Evolutionary conservation across 2,797 vertebrate species (phyloP), one percentile per base, ranked within the genome.

Genomic region (Stomatorhinus walkeri): DNA sequence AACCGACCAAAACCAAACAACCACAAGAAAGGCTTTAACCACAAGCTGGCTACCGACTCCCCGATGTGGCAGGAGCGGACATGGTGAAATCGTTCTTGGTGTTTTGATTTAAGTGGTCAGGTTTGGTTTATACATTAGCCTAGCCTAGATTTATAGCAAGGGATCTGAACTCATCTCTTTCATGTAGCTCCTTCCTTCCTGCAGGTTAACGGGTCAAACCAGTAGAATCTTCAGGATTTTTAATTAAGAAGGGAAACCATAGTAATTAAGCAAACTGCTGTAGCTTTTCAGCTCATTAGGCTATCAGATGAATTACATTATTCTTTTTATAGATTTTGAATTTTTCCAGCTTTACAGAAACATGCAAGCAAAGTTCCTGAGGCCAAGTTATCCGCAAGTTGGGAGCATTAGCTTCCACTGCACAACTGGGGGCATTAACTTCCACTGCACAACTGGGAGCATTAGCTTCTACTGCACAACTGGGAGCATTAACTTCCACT

Each of bases 181-280:
- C 61, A 8, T 48, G 49, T 28, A 24, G 22, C 10, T n/a, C 9
- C 5, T 76, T 46, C 9, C 52, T 56, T 56, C 49, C 19, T 22
- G 49, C 24, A 85, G 61, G 46, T 28, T 76, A 84, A 40, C 6
- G 56, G 87, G 32, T 24, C 1, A 9, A 19, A 56, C 28, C 84
- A 49, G 64, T 88, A 90, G 91, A 91, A 89, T 90, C 68, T 87
- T 90, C 87, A 90, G 24, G 87, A 84, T 93, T 48, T 61, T 59
- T 46, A 36, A 54, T 86, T 49, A 68, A 72, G 48, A 88, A 84
- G 89, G 54, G 89, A 88, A 89, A 36, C 88, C 85, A 24, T 59
- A 86, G 88, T 43, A 89, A 91, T 88, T 72, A 46, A 87, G 87
- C 76, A n/a, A 86, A 89, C 90, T 92, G 90, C 92, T 92, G 91